phyloP scores from a whole-genome alignment of 2,113 vertebrate genomes.

The Ibidorhyncha struthersii region DNA sequence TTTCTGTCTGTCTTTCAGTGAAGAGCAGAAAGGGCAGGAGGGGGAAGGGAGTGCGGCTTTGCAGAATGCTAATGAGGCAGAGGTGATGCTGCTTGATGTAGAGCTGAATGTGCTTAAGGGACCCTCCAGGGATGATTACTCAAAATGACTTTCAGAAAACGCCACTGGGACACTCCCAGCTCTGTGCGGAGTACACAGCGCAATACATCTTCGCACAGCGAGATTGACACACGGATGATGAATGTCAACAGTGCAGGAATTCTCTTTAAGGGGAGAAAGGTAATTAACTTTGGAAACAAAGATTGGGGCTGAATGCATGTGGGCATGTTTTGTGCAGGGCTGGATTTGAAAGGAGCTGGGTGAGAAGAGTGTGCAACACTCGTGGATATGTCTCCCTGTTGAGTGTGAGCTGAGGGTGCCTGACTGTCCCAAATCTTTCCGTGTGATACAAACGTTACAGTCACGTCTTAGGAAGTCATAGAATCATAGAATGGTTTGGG shows the following conservation, averaged over 20 bases:
- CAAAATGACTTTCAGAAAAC: conserved; percentile 2
- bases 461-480: background rate
- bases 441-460: background rate
- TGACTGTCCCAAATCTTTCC: background rate
- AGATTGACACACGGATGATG: background rate
- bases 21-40: background rate
- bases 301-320: background rate
- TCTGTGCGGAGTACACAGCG: background rate
- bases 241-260: background rate
- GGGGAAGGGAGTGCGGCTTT: fast-evolving
- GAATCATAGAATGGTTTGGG: background rate
- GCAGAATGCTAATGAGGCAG: background rate
- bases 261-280: background rate
- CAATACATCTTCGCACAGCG: background rate
- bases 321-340: background rate
- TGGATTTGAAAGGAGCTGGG: background rate
- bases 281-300: background rate
- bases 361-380: background rate
- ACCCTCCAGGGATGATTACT: background rate
- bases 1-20: fast-evolving
- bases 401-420: background rate
- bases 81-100: background rate
- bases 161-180: background rate
- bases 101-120: background rate
- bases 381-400: background rate